Evolutionary conservation across 2,888 invertebrate species (phyloP).

Genomic region (Leptopilina syphax): DNA sequence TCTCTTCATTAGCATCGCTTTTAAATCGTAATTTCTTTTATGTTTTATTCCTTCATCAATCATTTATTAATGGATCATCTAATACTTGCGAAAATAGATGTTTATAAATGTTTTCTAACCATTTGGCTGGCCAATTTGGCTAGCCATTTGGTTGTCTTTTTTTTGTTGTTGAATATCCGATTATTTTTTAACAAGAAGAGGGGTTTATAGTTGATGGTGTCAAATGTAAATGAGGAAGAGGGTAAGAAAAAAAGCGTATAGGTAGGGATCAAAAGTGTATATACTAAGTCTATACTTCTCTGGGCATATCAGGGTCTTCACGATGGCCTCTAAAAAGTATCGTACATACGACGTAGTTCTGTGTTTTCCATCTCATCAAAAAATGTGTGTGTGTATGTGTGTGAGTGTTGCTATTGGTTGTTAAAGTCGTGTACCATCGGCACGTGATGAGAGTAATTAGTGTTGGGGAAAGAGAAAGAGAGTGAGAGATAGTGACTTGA

Average conservation of each 20-base stretch:
- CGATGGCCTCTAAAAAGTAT: slow-evolving; percentile 58
- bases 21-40: not conserved
- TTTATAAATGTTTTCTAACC: too few relatives aligned
- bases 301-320: slow-evolving; percentile 65
- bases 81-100: too few relatives aligned
- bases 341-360: slow-evolving; percentile 35
- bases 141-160: not conserved
- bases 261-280: slow-evolving; percentile 53
- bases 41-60: not conserved
- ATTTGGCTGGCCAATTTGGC: too few relatives aligned
- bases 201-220: slow-evolving; percentile 36
- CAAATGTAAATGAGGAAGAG: slow-evolving; percentile 54
- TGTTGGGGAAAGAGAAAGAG: slow-evolving; percentile 34
- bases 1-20: slow-evolving; percentile 7
- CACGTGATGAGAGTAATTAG: slow-evolving; percentile 72
- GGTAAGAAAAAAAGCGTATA: slow-evolving; percentile 34
- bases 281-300: slow-evolving; percentile 18
- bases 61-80: not conserved
- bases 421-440: slow-evolving; percentile 53
- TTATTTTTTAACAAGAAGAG: not conserved
- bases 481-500: slow-evolving; percentile 51
- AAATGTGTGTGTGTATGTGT: too few relatives aligned
- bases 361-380: slow-evolving; percentile 38
- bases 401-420: slow-evolving; percentile 51
- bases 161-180: not conserved